Conservation (phyloP, 2,113 vertebrate species). For the Pipra filicauda region DNA sequence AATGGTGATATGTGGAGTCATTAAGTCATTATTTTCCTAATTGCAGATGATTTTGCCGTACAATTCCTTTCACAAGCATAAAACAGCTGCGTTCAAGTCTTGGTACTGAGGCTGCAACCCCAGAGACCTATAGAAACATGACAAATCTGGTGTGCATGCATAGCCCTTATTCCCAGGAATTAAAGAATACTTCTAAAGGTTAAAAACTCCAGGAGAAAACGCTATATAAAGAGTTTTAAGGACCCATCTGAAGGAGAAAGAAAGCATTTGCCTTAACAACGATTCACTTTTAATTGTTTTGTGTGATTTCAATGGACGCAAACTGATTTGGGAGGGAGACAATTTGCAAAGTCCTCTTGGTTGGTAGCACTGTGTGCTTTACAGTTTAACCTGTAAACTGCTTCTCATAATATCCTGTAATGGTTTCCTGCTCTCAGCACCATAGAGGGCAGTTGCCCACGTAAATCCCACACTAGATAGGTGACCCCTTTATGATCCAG, state of each 20-base stretch:
- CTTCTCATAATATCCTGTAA: constrained; percentile 34
- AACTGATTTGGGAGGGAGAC: constrained; percentile 11
- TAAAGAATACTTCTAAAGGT: neutral
- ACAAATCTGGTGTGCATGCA: neutral
- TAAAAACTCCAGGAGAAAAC: constrained; percentile 4
- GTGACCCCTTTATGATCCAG: constrained; percentile 26
- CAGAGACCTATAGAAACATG: neutral
- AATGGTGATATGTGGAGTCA: neutral
- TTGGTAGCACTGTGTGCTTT: neutral
- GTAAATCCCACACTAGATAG: constrained; percentile 22
- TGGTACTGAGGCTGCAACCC: neutral
- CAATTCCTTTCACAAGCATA: neutral
- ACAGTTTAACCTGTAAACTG: constrained; percentile 40
- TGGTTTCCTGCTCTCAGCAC: constrained; percentile 40
- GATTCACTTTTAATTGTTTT: constrained; percentile 60
- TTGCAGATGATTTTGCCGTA: neutral
- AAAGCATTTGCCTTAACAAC: neutral
- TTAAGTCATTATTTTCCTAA: neutral
- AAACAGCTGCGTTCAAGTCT: neutral
- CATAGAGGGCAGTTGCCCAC: constrained; percentile 29
- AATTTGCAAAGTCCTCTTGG: constrained; percentile 11
- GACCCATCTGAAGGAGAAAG: neutral
- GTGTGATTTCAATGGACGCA: constrained; percentile 24
- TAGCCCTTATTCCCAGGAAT: neutral
- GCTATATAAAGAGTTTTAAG: constrained; percentile 26